Conservation (phyloP, 2,797 vertebrate genomes). For the Bucorvus abyssinicus region DNA sequence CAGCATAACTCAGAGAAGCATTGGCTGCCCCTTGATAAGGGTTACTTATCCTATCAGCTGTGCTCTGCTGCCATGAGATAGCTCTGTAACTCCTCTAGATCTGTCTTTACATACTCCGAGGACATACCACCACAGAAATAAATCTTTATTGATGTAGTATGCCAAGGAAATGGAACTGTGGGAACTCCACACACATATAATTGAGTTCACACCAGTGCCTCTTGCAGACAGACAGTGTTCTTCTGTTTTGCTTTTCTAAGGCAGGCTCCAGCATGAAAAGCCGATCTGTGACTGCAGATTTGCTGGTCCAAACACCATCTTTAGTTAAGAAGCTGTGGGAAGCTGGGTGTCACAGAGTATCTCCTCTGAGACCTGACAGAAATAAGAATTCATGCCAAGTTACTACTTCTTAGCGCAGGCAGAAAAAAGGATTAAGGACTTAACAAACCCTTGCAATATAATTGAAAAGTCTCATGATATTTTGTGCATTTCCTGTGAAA, state of each 20-base stretch:
- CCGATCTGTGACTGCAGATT: slow-evolving; percentile 54
- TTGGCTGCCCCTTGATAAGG: background rate
- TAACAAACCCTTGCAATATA: background rate
- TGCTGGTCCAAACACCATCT: slow-evolving; percentile 12
- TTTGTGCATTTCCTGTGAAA: slow-evolving; percentile 1
- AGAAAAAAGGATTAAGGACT: slow-evolving; percentile 40
- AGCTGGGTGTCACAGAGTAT: slow-evolving; percentile 15
- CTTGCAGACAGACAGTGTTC: background rate
- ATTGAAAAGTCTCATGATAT: slow-evolving; percentile 8
- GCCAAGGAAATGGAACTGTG: slow-evolving; percentile 16
- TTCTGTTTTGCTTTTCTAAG: slow-evolving; percentile 38
- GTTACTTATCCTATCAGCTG: background rate
- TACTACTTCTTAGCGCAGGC: background rate
- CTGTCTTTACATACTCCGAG: background rate
- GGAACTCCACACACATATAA: background rate
- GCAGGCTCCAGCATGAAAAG: slow-evolving; percentile 27
- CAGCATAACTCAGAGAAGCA: background rate
- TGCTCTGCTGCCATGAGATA: background rate
- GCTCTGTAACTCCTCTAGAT: slow-evolving; percentile 16
- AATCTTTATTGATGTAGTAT: background rate
- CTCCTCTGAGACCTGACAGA: background rate
- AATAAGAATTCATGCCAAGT: slow-evolving; percentile 26
- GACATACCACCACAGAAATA: background rate
- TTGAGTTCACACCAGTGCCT: slow-evolving; percentile 4
- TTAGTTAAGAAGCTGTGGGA: slow-evolving; percentile 24